A percentile compares a stretch with the other conserved stretches of the same genome.
These are phyloP conservation scores for Lacanobia wlatinum DNA, from an alignment of 2,888 invertebrate genomes.

Conservation along the genomic window DNA sequence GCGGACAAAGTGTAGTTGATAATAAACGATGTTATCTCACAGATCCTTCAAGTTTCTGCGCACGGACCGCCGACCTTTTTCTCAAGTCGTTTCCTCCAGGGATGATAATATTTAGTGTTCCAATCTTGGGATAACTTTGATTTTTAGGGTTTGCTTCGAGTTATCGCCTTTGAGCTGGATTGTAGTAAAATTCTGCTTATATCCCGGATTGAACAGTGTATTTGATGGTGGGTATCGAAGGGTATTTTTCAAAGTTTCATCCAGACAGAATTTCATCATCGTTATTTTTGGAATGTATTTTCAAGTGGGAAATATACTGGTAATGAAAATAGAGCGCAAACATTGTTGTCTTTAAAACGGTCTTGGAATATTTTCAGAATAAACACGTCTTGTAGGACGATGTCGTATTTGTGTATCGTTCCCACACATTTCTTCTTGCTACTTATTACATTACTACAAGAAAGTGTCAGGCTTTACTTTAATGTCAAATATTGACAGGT, in stretches of 20 bases:
- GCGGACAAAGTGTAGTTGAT: conserved; percentile 54
- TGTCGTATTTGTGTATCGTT: too few relatives aligned
- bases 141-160: conserved; percentile 61
- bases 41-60: conserved; percentile 61
- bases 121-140: conserved; percentile 67
- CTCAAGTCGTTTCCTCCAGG: conserved; percentile 54
- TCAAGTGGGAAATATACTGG: neutral
- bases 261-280: neutral
- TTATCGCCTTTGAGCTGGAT: conserved; percentile 54
- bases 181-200: conserved; percentile 61
- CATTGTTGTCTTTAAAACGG: too few relatives aligned
- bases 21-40: conserved; percentile 65
- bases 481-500: too few relatives aligned
- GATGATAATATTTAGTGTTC: conserved; percentile 71
- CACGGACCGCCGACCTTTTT: conserved; percentile 63
- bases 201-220: conserved; percentile 28
- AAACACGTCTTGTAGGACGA: too few relatives aligned
- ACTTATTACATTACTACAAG: too few relatives aligned
- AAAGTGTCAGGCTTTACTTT: too few relatives aligned
- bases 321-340: neutral
- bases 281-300: neutral
- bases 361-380: too few relatives aligned
- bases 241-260: conserved; percentile 6
- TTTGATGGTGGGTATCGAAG: conserved; percentile 23
- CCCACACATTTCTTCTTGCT: too few relatives aligned